Base-by-base conservation (phyloP, 2,113 vertebrate genomes). In the Apus apus region DNA sequence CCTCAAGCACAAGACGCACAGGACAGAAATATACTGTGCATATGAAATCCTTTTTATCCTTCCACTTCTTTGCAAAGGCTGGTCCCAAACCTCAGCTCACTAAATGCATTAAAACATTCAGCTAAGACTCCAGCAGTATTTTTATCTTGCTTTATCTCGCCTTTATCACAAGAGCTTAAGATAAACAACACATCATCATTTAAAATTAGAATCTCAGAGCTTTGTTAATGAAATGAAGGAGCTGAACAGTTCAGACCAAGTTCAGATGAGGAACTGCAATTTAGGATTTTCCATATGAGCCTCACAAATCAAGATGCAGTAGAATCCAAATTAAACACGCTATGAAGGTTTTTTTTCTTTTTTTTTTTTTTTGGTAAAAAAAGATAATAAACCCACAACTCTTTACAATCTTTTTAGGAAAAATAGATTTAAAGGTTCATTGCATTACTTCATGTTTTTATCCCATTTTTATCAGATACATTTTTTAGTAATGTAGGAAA, bases 81-180 rank as follows among this genome's bases (percentile, higher is more conserved):
- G 29, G 68, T 72, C 53, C 90, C 85, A 94, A 38, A 15, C 3
- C 43, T 91, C 60, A 93, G 66, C 68, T 92, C 61, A 54, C 45
- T 77, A 76, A 90, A 72, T 66, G 43, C 75, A 93, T 90, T 87
- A 90, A 92, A 93, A 85, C 36, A 85, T 62, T 50, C 30, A 84
- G 45, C 89, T 93, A 90, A 95, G 88, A 87, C 50, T 90, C 68
- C 40, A 73, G 88, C 22, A 92, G 18, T 81, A 94, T 93, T 91
- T 38, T 38, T 38, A 38, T 38, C 38, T 38, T 38, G 38, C 38
- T 38, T 94, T 84, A 86, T 86, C 85, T 67, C 67, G 83, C 86
- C 75, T 89, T 94, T 92, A 90, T 87, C 86, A 58, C n/a, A 74
- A 75, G 83, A 80, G 60, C 61, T 95, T 84, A 96, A 64, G 87